phyloP scores from a whole-genome alignment of 2,113 vertebrate species.

The Polypterus bichir region DNA sequence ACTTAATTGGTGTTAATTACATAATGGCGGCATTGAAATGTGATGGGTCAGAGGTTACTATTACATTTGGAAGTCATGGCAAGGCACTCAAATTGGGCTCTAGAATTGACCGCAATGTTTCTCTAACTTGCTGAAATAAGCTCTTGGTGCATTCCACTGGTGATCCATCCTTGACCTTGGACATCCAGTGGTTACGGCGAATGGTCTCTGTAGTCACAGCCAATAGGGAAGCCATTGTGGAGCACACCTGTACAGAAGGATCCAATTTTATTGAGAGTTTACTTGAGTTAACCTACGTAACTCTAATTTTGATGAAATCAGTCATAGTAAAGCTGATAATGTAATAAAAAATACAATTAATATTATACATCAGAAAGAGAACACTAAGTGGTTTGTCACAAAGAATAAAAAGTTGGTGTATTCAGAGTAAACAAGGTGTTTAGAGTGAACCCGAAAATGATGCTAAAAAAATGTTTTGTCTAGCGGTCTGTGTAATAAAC shows the following conservation, averaged over 20 bases:
- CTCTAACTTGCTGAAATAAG: slow-evolving; percentile 37
- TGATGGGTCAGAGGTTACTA: slow-evolving; percentile 74
- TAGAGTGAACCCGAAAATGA: no score
- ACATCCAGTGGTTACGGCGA: slow-evolving; percentile 49
- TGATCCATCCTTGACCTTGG: slow-evolving; percentile 61
- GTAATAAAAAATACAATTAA: no score
- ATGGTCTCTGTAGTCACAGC: slow-evolving; percentile 37
- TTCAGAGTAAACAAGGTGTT: no score
- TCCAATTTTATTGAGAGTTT: slow-evolving; percentile 53
- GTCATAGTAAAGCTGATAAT: no score
- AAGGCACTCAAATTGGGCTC: slow-evolving; percentile 40
- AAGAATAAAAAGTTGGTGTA: no score
- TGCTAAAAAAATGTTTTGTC: no score
- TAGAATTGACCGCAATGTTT: slow-evolving; percentile 37
- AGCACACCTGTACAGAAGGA: slow-evolving; percentile 55
- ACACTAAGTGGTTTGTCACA: slow-evolving; percentile 67
- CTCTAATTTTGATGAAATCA: slow-evolving; percentile 51
- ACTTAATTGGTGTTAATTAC: slow-evolving; percentile 95
- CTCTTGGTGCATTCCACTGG: slow-evolving; percentile 24
- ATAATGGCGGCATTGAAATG: slow-evolving; percentile 86
- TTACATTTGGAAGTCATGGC: slow-evolving; percentile 59
- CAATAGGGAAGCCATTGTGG: slow-evolving; percentile 65
- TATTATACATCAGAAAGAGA: slow-evolving; percentile 68
- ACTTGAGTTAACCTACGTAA: slow-evolving; percentile 48
- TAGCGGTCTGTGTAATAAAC: no score